Base-by-base conservation (phyloP, 2,113 vertebrate species). In the Phainopepla nitens region DNA sequence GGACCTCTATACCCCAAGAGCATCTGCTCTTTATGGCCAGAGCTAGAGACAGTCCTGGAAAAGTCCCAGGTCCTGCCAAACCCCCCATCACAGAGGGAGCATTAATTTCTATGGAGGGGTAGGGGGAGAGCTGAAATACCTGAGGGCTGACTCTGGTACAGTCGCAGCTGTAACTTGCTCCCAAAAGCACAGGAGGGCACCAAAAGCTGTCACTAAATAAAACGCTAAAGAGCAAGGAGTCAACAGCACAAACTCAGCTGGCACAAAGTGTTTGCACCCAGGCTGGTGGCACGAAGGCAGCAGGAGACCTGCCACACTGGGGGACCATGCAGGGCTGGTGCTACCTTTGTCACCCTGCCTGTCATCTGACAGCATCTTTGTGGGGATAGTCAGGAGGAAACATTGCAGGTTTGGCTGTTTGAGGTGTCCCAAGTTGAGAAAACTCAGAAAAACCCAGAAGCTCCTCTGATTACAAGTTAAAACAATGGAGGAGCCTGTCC, bases 361-460 rank as follows among this genome's bases (percentile, higher is more conserved):
- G 36, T 35, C 76, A 35, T 27, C 50, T 31, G n/a, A 11, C 58
- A 73, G 42, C 19, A 7, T 16, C 58, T 47, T 23, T 6, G 15
- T 33, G n/a, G 2, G 6, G 29, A 25, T 5, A 35, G 23, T 24
- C 29, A 17, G 39, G 24, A 47, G 44, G 33, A 78, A 71, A 44
- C 0, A 0, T 7, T 5, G 0, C 35, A 44, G 53, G 44, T 31
- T 69, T 80, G 50, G n/a, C 28, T 39, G 6, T 35, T 6, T 0
- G 36, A 75, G 27, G 23, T 35, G 39, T 36, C 15, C 60, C 42
- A 53, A 61, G 22, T 6, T 53, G 36, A 78, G 42, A 53, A 12
- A 64, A 29, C 20, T 28, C 2, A 22, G 27, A 60, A 75, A 66
- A 66, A 36, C 6, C 24, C 75, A n/a, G 33, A n/a, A 70, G 47